These are phyloP conservation scores for Pseudomyrmex sp. DNA, from an alignment of 1,140 invertebrate genomes.

Conservation along the genomic window DNA sequence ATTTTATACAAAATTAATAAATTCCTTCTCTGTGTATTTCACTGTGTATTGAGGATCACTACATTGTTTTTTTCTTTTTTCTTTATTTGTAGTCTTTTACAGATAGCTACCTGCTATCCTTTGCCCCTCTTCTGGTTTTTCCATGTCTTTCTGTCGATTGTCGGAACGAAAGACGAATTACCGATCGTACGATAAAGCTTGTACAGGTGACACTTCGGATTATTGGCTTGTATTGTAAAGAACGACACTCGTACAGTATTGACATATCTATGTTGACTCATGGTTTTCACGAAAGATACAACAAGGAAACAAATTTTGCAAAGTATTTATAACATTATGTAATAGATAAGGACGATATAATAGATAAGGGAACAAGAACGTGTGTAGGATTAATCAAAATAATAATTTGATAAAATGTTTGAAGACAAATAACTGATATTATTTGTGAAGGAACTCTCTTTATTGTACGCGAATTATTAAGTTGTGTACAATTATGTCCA, in stretches of 20 bases:
- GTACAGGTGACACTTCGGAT: slow-evolving; percentile 71
- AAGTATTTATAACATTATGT: background rate
- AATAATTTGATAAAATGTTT: background rate
- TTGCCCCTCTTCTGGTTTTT: slow-evolving; percentile 55
- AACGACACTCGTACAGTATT: background rate
- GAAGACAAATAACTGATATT: slow-evolving; percentile 24
- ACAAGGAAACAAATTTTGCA: background rate
- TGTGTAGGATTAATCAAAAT: background rate
- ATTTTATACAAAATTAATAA: slow-evolving; percentile 73
- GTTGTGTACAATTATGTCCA: slow-evolving; percentile 72
- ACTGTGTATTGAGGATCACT: background rate
- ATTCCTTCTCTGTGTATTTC: slow-evolving; percentile 32
- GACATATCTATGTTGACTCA: background rate
- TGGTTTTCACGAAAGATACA: background rate
- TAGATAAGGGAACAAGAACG: no score
- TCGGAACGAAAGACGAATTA: slow-evolving; percentile 69
- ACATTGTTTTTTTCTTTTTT: slow-evolving; percentile 21
- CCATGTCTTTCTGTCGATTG: slow-evolving; percentile 5
- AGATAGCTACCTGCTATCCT: slow-evolving; percentile 15
- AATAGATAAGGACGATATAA: background rate
- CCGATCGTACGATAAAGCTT: slow-evolving; percentile 72
- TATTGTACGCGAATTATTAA: slow-evolving; percentile 83
- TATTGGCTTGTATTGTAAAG: slow-evolving; percentile 68
- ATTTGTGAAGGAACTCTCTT: slow-evolving; percentile 82
- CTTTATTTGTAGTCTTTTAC: slow-evolving; percentile 45